Conservation (phyloP, 2,888 invertebrate genomes). For the Drosophila yooni region DNA sequence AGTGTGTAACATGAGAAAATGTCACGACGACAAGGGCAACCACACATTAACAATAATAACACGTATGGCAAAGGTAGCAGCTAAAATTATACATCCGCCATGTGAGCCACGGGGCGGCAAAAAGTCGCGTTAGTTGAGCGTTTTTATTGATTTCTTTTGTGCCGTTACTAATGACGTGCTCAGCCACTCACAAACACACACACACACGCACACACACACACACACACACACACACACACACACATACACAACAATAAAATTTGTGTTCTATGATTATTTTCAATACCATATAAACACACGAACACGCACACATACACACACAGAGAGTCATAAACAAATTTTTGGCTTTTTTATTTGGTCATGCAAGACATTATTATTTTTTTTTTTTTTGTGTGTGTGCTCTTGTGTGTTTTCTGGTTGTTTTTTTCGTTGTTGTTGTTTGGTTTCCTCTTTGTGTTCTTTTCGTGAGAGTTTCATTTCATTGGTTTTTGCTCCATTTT, state of each 20-base stretch:
- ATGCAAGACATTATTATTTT: constrained; percentile 52
- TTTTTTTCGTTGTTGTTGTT: constrained; percentile 10
- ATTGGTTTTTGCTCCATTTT: constrained; percentile 77
- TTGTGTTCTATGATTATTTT: constrained; percentile 61
- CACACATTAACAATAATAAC: constrained; percentile 54
- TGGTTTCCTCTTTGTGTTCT: constrained; percentile 30
- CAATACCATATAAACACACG: constrained; percentile 32
- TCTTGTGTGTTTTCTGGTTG: constrained; percentile 4
- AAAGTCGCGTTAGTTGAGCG: constrained; percentile 61
- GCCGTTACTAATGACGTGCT: constrained; percentile 73
- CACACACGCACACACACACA: constrained; percentile 24
- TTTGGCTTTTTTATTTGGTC: constrained; percentile 63
- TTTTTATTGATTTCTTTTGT: constrained; percentile 76
- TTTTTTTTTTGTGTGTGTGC: background rate
- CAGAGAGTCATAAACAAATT: constrained; percentile 71
- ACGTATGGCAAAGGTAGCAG: constrained; percentile 35
- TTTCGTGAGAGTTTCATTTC: constrained; percentile 79
- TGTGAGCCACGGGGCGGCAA: constrained; percentile 43
- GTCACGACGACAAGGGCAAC: constrained; percentile 27
- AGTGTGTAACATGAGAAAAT: constrained; percentile 10
- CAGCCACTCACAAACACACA: constrained; percentile 45
- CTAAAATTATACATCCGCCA: constrained; percentile 72
- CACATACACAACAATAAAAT: constrained; percentile 9
- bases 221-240: background rate
- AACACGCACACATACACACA: background rate